Base-by-base conservation (phyloP, 2,113 vertebrate genomes). In the Stomatorhinus ivindoensis region DNA sequence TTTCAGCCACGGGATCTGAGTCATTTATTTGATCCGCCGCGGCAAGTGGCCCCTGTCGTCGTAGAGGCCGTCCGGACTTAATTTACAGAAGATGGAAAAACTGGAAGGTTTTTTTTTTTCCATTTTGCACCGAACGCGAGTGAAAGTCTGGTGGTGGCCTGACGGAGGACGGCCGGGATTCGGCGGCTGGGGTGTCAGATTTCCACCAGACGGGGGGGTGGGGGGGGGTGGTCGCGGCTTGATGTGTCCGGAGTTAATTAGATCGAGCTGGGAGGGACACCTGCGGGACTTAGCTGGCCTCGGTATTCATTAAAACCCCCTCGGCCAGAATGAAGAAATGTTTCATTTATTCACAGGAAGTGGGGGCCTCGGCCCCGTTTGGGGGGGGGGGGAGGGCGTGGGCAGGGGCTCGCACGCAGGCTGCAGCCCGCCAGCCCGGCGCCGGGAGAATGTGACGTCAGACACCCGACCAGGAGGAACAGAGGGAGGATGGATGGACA, bases 281-380 rank as follows among this genome's bases (percentile, higher is more conserved):
- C 84, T 86, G 84, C 21, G 15, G 21, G 44, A 31, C 48, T 86
- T 51, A 86, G 51, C 48, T 51, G 84, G 42, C 24, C 84, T 50
- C 11, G 11, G 10, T 86, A 86, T 86, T 86, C 48, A 48, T 86
- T 48, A 86, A 51, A 86, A 35, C 48, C 21, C 83, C 82, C 82
- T 84, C 82, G 24, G 48, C 47, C 48, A 51, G 46, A 86, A 46
- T 31, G n/a, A 13, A 86, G 84, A 51, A 51, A 86, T 51, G 48
- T 51, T 86, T 86, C 84, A 86, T 86, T 86, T 27, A 86, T 51
- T 51, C 46, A 86, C n/a, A 11, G 47, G 44, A 51, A 86, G 48
- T 31, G 47, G 48, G 84, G 84, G 39, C 24, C 46, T 31, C 4
- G 27, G 13, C 3, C 48, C 84, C 46, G 21, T 55, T 19, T 4